Evolutionary conservation across 2,888 invertebrate genomes (phyloP), one percentile per base, ranked within the genome.

Genomic region (Alitta virens): DNA sequence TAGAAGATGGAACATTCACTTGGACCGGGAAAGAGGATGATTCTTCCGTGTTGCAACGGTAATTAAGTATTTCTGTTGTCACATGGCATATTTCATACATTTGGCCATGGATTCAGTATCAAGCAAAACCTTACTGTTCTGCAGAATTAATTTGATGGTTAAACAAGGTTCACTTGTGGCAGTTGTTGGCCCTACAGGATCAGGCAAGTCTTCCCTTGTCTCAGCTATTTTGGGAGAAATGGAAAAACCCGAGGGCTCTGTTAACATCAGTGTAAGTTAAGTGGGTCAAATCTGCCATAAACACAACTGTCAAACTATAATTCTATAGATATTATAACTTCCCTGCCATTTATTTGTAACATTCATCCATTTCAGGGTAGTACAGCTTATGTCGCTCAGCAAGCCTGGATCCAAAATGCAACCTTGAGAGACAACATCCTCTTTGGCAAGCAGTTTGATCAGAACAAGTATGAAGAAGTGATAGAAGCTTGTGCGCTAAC

Each of bases 371-470:
- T 72, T 2, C 71, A 83, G 82, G 85, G 85, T n/a, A 72, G 75
- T 2, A 73, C 85, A 5, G 86, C 85, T 0, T 86, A 85, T 72
- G 86, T 86, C 1, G 79, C 86, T 0, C 86, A 86, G 73, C 79
- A 80, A 62, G 94, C 97, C 0, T 98, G 98, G 98, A 97, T 98
- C 62, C 97, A 97, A 83, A 98, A 98, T 84, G 91, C 92, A 2
- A 94, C 95, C 0, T 83, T 98, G 26, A 88, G 90, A 74, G 91
- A 96, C 76, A 98, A 98, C 82, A 92, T 99, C 68, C 78, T 94
- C 27, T 99, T 98, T 83, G 94, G 94, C 16, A 88, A 89, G 68
- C 75, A 86, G 0, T 85, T 88, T 54, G 88, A 94, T 75, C 86
- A 88, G 62, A 84, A 84, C 60, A 84, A 86, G 50, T 97, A 97